phyloP scores from a whole-genome alignment of 1,140 invertebrate genomes.

The Bombus sibiricus region DNA sequence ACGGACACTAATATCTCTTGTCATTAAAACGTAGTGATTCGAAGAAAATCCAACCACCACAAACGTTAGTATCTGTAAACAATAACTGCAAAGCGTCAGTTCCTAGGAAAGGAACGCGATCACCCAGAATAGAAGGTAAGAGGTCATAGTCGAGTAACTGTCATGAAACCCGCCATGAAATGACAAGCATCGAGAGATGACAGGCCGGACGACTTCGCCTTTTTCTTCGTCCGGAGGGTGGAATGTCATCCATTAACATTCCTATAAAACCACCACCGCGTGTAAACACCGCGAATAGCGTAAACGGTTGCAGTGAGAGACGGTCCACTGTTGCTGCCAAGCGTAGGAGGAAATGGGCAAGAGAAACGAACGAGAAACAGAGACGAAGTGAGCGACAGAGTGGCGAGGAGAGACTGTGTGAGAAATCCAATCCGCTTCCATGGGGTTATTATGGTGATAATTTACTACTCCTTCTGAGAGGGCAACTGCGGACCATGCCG shows the following conservation, averaged over 20 bases:
- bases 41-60: not conserved
- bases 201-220: constrained; percentile 17
- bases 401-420: constrained; percentile 63
- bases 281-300: constrained; percentile 70
- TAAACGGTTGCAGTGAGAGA: constrained; percentile 53
- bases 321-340: not conserved
- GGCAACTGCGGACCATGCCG: constrained; percentile 57
- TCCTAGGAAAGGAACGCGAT: constrained; percentile 21
- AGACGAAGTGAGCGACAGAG: constrained; percentile 34
- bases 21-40: not conserved
- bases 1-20: no score
- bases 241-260: constrained; percentile 79
- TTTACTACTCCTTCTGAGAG: constrained; percentile 73
- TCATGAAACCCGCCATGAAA: constrained; percentile 68
- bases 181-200: constrained; percentile 56
- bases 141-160: constrained; percentile 38
- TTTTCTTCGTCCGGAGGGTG: constrained; percentile 60
- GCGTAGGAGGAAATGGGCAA: constrained; percentile 10
- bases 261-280: constrained; percentile 75
- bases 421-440: constrained; percentile 78
- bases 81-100: not conserved
- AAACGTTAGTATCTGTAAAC: not conserved
- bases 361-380: constrained; percentile 33
- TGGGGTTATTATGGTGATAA: constrained; percentile 78
- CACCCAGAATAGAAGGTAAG: not conserved